Conservation (phyloP, 2,797 vertebrate genomes). For the Anguilla marmorata region DNA sequence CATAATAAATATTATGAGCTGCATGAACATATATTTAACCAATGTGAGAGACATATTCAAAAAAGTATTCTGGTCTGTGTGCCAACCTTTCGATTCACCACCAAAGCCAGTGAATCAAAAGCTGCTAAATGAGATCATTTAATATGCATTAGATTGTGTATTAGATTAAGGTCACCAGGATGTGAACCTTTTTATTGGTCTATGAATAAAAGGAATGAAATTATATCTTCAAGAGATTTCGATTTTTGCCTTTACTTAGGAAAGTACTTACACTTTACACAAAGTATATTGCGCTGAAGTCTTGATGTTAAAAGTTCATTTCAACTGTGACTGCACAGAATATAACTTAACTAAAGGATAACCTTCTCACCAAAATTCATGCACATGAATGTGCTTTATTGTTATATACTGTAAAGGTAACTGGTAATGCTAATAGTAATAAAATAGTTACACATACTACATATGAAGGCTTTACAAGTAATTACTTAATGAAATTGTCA, state of each 20-base stretch:
- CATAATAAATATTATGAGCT: conserved; percentile 18
- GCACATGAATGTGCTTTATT: background rate
- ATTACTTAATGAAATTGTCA: background rate
- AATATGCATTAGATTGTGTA: conserved; percentile 11
- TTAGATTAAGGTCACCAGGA: background rate
- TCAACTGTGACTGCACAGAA: background rate
- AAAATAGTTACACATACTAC: background rate
- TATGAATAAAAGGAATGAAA: conserved; percentile 6
- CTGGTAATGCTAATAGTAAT: background rate
- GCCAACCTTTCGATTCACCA: background rate
- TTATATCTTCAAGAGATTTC: background rate
- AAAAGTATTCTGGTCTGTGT: conserved; percentile 17
- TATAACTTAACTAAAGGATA: background rate
- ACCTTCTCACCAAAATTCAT: background rate
- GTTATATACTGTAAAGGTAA: background rate
- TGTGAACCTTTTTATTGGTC: background rate
- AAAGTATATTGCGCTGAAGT: background rate
- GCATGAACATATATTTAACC: background rate
- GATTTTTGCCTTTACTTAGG: background rate
- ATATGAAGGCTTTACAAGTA: background rate
- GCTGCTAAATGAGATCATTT: conserved; percentile 10
- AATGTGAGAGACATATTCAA: conserved; percentile 1
- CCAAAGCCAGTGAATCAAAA: conserved; percentile 14
- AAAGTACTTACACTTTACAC: background rate
- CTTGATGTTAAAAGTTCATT: background rate